A percentile compares a stretch with the other conserved stretches of the same genome.
These are phyloP conservation scores for Brachyopa scutellaris DNA, from an alignment of 2,888 invertebrate genomes.

Conservation along the genomic window DNA sequence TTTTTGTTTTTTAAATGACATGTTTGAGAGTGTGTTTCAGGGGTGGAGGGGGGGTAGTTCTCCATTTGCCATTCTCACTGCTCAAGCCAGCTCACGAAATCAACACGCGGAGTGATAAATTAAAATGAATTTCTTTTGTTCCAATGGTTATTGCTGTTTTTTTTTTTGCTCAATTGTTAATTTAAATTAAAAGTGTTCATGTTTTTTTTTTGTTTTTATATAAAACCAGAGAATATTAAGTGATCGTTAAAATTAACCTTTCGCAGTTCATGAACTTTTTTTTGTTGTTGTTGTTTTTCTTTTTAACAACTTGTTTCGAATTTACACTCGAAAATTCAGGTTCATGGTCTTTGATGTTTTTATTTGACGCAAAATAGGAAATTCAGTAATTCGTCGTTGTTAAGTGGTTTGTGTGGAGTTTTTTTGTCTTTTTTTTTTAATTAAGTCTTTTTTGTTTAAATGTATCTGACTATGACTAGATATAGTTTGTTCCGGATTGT, in stretches of 20 bases:
- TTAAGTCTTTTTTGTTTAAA: not conserved
- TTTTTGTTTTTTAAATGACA: constrained; percentile 4
- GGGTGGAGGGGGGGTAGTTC: not conserved
- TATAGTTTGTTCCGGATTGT: constrained; percentile 53
- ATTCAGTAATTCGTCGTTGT: not conserved
- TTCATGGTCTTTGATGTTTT: constrained; percentile 36
- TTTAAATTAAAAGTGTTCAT: constrained; percentile 28
- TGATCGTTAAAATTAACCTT: constrained; percentile 54
- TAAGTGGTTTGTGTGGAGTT: not conserved
- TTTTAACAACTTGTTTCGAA: constrained; percentile 38
- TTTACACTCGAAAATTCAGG: constrained; percentile 30
- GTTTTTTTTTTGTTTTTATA: constrained; percentile 10
- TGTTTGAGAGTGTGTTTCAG: not conserved
- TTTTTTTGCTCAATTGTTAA: constrained; percentile 26
- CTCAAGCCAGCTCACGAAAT: constrained; percentile 35
- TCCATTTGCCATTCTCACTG: too few species aligned
- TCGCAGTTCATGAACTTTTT: constrained; percentile 64
- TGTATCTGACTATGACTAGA: not conserved
- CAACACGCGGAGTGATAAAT: constrained; percentile 39
- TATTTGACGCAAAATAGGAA: constrained; percentile 29
- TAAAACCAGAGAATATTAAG: constrained; percentile 26
- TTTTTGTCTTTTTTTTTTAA: too few species aligned
- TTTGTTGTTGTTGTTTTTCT: too few species aligned
- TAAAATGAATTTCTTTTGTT: constrained; percentile 48
- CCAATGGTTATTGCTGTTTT: not conserved